phyloP scores from a whole-genome alignment of 23 tunicate genomes.

The Phallusia fumigata region DNA sequence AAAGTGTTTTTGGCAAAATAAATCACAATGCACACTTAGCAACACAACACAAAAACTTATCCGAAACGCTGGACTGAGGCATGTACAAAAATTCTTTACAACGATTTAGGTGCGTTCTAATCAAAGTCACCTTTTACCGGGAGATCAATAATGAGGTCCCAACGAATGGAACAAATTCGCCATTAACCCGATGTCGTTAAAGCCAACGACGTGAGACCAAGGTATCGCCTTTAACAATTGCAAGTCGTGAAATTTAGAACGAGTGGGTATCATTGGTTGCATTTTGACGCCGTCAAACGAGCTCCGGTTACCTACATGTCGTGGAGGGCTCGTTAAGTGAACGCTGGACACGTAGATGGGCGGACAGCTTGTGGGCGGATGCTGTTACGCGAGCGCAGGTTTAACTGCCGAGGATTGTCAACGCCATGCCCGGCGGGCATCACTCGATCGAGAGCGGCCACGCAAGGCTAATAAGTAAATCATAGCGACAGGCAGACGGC shows the following conservation, averaged over 20 bases:
- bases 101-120: no score
- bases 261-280: not conserved
- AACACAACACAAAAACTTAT: no score
- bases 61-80: no score
- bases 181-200: not conserved
- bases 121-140: no score
- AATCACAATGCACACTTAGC: no score
- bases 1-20: no score
- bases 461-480: not conserved
- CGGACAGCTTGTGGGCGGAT: slow-evolving; percentile 15
- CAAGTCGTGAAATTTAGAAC: not conserved
- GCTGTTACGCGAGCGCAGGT: not conserved
- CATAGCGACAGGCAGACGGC: not conserved
- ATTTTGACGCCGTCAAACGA: not conserved
- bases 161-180: slow-evolving; percentile 5
- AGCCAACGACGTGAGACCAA: no score
- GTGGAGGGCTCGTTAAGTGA: not conserved
- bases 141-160: no score
- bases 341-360: not conserved
- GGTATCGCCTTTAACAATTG: not conserved
- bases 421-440: not conserved
- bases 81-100: no score
- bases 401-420: not conserved
- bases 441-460: not conserved
- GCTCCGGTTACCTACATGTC: not conserved